phyloP scores from a whole-genome alignment of 2,888 invertebrate genomes.

The Drosophila robusta region DNA sequence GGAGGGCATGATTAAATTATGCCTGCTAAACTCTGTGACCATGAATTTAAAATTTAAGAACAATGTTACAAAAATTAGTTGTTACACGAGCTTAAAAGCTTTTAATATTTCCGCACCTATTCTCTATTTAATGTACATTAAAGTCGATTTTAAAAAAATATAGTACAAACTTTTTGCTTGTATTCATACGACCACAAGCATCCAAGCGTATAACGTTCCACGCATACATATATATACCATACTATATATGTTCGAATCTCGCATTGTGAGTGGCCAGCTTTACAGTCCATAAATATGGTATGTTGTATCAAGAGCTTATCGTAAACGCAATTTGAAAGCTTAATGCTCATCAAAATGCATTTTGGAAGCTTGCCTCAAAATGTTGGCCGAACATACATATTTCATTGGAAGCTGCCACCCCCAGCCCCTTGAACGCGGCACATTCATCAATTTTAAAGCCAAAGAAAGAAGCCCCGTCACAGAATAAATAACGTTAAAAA shows the following conservation, averaged over 20 bases:
- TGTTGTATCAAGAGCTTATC: slow-evolving; percentile 55
- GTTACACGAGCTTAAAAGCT: too few relatives aligned
- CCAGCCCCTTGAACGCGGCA: slow-evolving; percentile 5
- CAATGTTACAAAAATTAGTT: too few relatives aligned
- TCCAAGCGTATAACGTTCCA: too few relatives aligned
- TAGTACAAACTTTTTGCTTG: too few relatives aligned
- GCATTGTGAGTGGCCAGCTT: slow-evolving; percentile 5
- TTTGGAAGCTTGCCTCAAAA: slow-evolving; percentile 35
- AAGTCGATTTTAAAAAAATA: too few relatives aligned
- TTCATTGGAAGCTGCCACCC: slow-evolving; percentile 20
- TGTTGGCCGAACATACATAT: slow-evolving; percentile 46
- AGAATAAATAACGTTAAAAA: slow-evolving; percentile 1
- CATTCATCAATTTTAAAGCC: slow-evolving; percentile 76
- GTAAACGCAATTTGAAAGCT: slow-evolving; percentile 58
- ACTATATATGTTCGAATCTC: neutral
- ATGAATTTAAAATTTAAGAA: too few relatives aligned
- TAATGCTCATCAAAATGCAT: slow-evolving; percentile 64
- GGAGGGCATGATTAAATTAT: too few relatives aligned
- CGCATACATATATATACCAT: too few relatives aligned
- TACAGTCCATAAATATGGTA: slow-evolving; percentile 59
- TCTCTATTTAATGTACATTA: too few relatives aligned
- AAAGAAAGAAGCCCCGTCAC: slow-evolving; percentile 18
- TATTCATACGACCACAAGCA: too few relatives aligned
- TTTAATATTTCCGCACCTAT: too few relatives aligned
- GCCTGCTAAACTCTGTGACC: too few relatives aligned